A percentile compares a stretch with the other conserved stretches of the same genome.
phyloP scores from a whole-genome alignment of 2,888 invertebrate species.

The Paralinhomoeus sp. region DNA sequence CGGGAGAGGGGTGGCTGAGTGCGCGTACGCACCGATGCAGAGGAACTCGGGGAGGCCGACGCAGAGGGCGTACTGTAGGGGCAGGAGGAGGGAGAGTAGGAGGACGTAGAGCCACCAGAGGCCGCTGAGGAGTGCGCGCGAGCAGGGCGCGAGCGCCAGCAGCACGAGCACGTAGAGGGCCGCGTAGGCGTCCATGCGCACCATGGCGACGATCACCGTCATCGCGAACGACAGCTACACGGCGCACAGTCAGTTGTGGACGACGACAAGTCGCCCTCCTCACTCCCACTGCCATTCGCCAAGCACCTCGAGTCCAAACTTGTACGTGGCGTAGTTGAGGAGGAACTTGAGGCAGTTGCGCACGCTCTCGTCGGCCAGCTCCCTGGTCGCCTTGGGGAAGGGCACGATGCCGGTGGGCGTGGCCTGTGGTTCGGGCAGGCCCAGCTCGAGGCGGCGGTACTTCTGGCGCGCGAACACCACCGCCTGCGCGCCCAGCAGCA shows the following conservation, averaged over 20 bases:
- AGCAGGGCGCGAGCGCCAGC: conserved; percentile 58
- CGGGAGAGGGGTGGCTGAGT: not conserved
- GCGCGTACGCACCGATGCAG: conserved; percentile 45
- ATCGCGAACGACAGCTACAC: conserved; percentile 60
- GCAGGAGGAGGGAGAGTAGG: conserved; percentile 52
- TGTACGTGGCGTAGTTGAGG: conserved; percentile 81
- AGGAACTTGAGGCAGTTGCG: conserved; percentile 57
- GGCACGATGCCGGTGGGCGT: conserved; percentile 22
- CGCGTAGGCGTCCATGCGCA: conserved; percentile 37
- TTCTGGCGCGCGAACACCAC: conserved; percentile 31
- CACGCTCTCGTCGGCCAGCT: conserved; percentile 59
- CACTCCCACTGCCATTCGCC: too few species aligned
- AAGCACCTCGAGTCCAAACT: conserved; percentile 71
- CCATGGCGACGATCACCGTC: conserved; percentile 61
- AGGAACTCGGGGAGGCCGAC: conserved; percentile 67
- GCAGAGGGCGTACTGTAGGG: conserved; percentile 62
- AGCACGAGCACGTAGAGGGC: conserved; percentile 29
- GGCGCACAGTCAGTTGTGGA: too few species aligned
- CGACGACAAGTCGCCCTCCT: not conserved
- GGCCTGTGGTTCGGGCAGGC: conserved; percentile 9
- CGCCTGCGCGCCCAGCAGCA: conserved; percentile 60
- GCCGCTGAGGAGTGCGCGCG: conserved; percentile 32
- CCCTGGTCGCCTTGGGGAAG: conserved; percentile 53
- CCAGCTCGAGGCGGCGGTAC: conserved; percentile 10
- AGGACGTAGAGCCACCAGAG: conserved; percentile 64